Conservation (phyloP, 2,797 vertebrate species). For the Jordanella pulchra region DNA sequence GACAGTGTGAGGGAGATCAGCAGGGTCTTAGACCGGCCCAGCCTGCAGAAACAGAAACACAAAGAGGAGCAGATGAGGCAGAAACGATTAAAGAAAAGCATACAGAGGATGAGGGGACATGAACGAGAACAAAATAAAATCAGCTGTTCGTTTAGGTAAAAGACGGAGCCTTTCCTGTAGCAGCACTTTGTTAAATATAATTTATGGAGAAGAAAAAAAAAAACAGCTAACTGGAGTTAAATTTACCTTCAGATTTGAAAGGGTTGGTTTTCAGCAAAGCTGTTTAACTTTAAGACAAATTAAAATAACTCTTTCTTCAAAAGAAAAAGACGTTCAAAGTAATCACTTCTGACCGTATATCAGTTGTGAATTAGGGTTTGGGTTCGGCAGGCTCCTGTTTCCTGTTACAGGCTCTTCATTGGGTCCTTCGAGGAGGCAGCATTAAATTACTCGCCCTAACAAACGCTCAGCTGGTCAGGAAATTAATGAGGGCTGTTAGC, state of each 20-base stretch:
- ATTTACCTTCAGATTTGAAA: not conserved
- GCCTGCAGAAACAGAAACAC: slow-evolving; percentile 63
- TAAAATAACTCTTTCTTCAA: not conserved
- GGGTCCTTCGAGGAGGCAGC: slow-evolving; percentile 12
- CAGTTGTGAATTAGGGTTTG: not conserved
- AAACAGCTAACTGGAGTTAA: not conserved
- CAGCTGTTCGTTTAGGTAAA: too few relatives aligned
- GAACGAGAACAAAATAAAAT: too few relatives aligned
- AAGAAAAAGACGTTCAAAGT: not conserved
- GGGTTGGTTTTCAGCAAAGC: not conserved
- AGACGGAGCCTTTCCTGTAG: too few relatives aligned
- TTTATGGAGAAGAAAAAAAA: too few relatives aligned
- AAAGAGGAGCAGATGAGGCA: not conserved
- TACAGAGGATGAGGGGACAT: too few relatives aligned
- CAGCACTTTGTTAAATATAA: too few relatives aligned
- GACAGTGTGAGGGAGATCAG: slow-evolving; percentile 85
- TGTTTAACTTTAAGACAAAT: not conserved
- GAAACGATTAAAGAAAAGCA: not conserved
- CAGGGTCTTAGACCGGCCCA: slow-evolving; percentile 85
- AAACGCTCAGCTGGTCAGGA: slow-evolving; percentile 60
- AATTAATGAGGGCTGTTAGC: slow-evolving; percentile 61
- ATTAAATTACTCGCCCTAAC: slow-evolving; percentile 34
- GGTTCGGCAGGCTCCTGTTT: slow-evolving; percentile 24
- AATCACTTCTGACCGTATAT: slow-evolving; percentile 1
- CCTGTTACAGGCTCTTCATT: slow-evolving; percentile 5